These are phyloP conservation scores for Trissonchulus latispiculum DNA, from an alignment of 2,888 invertebrate genomes.

Conservation along the genomic window DNA sequence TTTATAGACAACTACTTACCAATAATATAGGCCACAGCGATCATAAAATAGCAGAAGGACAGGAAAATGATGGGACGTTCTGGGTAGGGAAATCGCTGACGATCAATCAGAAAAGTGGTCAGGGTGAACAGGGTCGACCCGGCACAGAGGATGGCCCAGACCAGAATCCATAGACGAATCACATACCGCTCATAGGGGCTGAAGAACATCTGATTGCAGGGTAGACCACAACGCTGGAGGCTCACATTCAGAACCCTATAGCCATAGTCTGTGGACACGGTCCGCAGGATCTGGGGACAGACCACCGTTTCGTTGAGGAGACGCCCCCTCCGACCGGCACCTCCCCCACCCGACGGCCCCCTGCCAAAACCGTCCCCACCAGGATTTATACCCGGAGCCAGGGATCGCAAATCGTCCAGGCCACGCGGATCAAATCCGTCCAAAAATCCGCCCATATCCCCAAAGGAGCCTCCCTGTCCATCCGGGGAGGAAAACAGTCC, in stretches of 20 bases:
- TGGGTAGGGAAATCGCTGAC: conserved; percentile 68
- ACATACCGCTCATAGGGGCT: conserved; percentile 31
- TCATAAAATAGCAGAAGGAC: conserved; percentile 87
- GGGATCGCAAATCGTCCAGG: background rate
- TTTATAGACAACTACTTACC: conserved; percentile 47
- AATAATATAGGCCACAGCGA: conserved; percentile 74
- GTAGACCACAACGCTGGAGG: conserved; percentile 36
- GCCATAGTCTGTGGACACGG: conserved; percentile 19
- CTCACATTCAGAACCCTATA: conserved; percentile 31
- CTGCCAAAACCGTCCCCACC: too few relatives aligned
- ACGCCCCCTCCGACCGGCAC: background rate
- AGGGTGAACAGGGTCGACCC: conserved; percentile 91
- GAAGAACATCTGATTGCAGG: conserved; percentile 36
- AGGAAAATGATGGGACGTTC: conserved; percentile 95
- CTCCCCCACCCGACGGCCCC: background rate
- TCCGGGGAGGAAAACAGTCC: too few relatives aligned
- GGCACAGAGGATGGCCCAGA: conserved; percentile 92
- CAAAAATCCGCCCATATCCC: background rate
- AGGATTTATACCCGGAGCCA: too few relatives aligned
- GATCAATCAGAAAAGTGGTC: conserved; percentile 91
- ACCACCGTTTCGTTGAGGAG: background rate
- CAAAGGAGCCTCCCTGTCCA: background rate
- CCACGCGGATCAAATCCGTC: background rate
- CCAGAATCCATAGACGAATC: conserved; percentile 64
- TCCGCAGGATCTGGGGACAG: background rate